Evolutionary conservation across 2,113 vertebrate species (phyloP).

Genomic region (Mobula birostris): DNA sequence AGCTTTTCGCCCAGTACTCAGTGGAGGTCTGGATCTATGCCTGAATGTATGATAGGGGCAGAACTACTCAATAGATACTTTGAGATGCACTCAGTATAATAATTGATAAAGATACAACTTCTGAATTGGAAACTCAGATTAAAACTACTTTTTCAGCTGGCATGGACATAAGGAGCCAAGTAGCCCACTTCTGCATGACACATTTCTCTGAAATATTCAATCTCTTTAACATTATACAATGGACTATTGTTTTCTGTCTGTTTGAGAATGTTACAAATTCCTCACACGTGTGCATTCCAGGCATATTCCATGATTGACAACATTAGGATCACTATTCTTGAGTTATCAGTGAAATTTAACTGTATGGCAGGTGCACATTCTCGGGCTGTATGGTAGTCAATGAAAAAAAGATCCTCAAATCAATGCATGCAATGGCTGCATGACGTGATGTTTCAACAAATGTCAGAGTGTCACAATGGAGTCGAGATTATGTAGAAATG

Average conservation of each 20-base stretch:
- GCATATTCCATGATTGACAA: neutral
- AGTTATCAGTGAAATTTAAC: neutral
- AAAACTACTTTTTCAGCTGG: too few species aligned
- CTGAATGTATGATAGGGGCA: too few species aligned
- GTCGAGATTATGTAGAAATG: neutral
- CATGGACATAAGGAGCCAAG: too few species aligned
- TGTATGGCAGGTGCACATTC: neutral
- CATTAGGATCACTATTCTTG: neutral
- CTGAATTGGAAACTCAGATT: too few species aligned
- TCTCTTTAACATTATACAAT: neutral
- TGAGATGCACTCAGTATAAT: too few species aligned
- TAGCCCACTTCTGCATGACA: too few species aligned
- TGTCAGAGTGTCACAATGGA: neutral
- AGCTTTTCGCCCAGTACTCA: too few species aligned
- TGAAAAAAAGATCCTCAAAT: slow-evolving; percentile 6
- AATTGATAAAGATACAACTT: too few species aligned
- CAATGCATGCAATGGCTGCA: neutral
- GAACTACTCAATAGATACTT: too few species aligned
- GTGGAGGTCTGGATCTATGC: too few species aligned
- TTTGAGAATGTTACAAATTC: neutral
- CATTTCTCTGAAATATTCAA: neutral
- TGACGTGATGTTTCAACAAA: neutral
- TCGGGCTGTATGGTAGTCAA: neutral
- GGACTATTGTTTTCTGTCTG: neutral
- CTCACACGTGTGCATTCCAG: slow-evolving; percentile 18